These are phyloP conservation scores for Sphyrna mokarran DNA, from an alignment of 2,113 vertebrate species.

Conservation along the genomic window DNA sequence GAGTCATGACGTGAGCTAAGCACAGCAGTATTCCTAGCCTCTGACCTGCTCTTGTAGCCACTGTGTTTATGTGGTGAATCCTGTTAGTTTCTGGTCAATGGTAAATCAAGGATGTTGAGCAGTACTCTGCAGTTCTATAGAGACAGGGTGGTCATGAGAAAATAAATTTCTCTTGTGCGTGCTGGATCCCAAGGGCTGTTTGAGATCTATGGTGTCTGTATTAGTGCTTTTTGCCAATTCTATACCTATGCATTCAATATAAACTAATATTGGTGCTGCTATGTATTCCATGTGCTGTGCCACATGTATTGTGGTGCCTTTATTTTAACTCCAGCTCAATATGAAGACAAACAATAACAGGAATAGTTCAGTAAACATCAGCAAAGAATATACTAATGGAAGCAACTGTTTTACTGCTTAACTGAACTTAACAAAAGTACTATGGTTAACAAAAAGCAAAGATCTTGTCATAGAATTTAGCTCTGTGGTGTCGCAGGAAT, in stretches of 20 bases:
- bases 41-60: no score
- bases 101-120: no score
- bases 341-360: background rate
- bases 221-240: background rate
- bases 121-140: background rate
- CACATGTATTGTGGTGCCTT: background rate
- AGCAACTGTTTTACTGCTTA: background rate
- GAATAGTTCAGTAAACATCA: background rate
- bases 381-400: background rate
- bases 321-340: background rate
- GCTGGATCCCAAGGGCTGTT: background rate
- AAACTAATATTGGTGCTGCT: background rate
- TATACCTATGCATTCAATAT: background rate
- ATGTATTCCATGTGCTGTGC: background rate
- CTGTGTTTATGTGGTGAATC: no score
- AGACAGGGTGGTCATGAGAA: background rate
- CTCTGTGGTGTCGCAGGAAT: no score
- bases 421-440: background rate
- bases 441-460: background rate
- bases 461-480: no score
- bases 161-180: background rate
- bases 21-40: no score
- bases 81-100: no score
- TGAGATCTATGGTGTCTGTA: background rate
- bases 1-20: no score